phyloP scores from a whole-genome alignment of 2,888 invertebrate species.

The Meteorus cinctellus region DNA sequence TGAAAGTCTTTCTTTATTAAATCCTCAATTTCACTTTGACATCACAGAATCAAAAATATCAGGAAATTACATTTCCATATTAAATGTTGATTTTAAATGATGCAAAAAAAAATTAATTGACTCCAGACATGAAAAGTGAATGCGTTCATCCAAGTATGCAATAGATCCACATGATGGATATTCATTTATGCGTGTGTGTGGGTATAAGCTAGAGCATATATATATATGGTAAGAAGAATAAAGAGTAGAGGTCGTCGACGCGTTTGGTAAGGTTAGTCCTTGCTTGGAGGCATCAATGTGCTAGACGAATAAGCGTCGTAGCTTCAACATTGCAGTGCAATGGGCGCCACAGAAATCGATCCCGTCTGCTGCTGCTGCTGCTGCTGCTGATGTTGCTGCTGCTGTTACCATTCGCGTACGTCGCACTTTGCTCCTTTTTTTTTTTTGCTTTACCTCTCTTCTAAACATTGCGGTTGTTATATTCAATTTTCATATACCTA shows the following conservation, averaged over 20 bases:
- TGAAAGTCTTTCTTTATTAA: background rate
- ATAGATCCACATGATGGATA: background rate
- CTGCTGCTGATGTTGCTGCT: conserved; percentile 6
- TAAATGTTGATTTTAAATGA: background rate
- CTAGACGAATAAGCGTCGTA: conserved; percentile 23
- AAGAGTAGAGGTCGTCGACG: conserved; percentile 23
- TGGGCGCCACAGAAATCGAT: conserved; percentile 61
- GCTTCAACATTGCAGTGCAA: conserved; percentile 8
- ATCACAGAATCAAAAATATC: background rate
- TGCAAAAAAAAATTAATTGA: background rate
- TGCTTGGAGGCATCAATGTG: conserved; percentile 31
- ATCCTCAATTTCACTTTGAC: background rate
- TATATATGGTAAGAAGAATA: background rate
- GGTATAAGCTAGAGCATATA: background rate
- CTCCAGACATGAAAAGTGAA: background rate
- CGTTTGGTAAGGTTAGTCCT: conserved; percentile 16
- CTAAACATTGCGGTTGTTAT: conserved; percentile 9
- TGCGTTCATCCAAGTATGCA: background rate
- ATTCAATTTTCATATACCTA: background rate
- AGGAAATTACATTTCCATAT: background rate
- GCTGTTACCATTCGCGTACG: conserved; percentile 1
- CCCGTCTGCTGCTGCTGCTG: conserved; percentile 53
- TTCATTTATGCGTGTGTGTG: background rate
- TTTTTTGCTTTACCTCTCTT: background rate
- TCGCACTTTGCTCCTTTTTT: conserved; percentile 16